A percentile compares a stretch with the other conserved stretches of the same genome.
These are phyloP conservation scores for Acropora yongei DNA, from an alignment of 64 coral and sea anemone genomes.

Conservation along the genomic window DNA sequence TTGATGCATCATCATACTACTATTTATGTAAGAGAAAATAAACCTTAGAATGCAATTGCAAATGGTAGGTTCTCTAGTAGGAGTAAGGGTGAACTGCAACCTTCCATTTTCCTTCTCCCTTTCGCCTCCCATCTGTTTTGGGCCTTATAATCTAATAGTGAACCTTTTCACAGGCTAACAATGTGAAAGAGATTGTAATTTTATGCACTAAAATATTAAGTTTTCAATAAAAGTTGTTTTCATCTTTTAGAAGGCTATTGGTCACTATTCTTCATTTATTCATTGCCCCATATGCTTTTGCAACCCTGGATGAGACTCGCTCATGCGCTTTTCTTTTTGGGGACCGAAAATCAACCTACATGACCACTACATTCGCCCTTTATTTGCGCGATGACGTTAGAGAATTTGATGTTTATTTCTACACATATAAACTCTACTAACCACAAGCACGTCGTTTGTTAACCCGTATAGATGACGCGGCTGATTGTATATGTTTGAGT, in stretches of 20 bases:
- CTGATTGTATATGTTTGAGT: background rate
- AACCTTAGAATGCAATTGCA: slow-evolving; percentile 33
- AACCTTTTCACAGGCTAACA: slow-evolving; percentile 43
- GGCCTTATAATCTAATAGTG: background rate
- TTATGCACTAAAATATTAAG: background rate
- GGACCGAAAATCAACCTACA: too few species aligned
- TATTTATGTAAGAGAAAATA: slow-evolving; percentile 48
- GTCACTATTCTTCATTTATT: too few species aligned
- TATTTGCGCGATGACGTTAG: too few species aligned
- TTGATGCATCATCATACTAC: slow-evolving; percentile 17
- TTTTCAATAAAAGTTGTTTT: too few species aligned
- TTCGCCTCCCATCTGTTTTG: background rate
- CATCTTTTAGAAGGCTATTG: too few species aligned
- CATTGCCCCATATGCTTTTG: too few species aligned
- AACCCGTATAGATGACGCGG: background rate
- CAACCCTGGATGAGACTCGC: too few species aligned
- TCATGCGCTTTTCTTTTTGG: too few species aligned
- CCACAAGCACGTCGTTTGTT: background rate
- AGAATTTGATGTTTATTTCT: background rate
- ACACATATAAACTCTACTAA: background rate
- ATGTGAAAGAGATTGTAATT: slow-evolving; percentile 48
- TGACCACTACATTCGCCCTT: too few species aligned
- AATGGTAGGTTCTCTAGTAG: background rate
- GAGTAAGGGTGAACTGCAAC: slow-evolving; percentile 36
- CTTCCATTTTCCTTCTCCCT: background rate